Evolutionary conservation across 1,140 invertebrate genomes (phyloP).

Genomic region (Lethrus apterus): DNA sequence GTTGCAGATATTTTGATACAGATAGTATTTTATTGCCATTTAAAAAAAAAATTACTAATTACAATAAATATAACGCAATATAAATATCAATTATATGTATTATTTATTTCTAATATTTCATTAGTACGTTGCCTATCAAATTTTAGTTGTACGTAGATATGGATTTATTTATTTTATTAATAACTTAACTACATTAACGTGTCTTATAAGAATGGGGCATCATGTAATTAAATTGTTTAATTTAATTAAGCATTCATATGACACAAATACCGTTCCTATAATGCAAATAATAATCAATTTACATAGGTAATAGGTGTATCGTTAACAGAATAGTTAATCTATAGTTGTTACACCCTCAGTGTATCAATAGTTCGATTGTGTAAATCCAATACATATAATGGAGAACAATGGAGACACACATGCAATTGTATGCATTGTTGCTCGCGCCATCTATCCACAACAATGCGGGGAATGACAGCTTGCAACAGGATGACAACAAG

Average conservation of each 20-base stretch:
- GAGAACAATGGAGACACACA: constrained; percentile 31
- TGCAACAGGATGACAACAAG: constrained; percentile 13
- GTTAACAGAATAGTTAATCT: constrained; percentile 37
- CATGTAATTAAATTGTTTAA: constrained; percentile 5
- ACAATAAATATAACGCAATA: too few species aligned
- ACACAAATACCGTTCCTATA: constrained; percentile 2
- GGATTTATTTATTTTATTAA: too few species aligned
- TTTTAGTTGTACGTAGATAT: too few species aligned
- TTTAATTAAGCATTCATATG: constrained; percentile 8
- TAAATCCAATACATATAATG: constrained; percentile 30
- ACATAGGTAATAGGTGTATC: constrained; percentile 36
- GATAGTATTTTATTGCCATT: too few species aligned
- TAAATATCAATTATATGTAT: too few species aligned
- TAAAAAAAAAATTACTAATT: too few species aligned
- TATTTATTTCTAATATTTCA: too few species aligned
- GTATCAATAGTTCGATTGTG: constrained; percentile 32
- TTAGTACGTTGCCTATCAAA: too few species aligned
- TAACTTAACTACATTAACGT: too few species aligned
- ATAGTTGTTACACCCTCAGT: constrained; percentile 33
- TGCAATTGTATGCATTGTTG: constrained; percentile 36
- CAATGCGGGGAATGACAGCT: constrained; percentile 34
- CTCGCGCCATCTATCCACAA: constrained; percentile 31
- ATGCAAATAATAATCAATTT: constrained; percentile 34
- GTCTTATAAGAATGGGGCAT: too few species aligned
- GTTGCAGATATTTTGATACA: too few species aligned